Conservation (phyloP, 2,113 vertebrate species). For the Catharus fuscescens region DNA sequence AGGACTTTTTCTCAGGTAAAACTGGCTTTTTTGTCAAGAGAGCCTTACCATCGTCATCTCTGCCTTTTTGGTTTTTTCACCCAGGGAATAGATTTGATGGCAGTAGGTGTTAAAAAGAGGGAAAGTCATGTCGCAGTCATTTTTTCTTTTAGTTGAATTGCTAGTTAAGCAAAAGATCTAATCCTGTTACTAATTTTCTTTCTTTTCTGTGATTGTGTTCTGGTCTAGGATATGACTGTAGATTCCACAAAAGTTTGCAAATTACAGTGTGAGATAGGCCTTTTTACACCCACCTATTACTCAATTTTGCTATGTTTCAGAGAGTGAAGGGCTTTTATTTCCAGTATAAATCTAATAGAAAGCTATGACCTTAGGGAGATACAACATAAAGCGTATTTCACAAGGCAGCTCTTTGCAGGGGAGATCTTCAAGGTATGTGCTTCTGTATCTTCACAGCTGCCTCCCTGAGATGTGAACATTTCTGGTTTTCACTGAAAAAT, state of each 20-base stretch:
- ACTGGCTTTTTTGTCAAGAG: background rate
- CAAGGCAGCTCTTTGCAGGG: background rate
- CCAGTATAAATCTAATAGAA: background rate
- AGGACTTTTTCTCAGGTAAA: background rate
- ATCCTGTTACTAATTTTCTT: background rate
- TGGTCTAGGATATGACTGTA: background rate
- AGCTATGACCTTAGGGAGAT: background rate
- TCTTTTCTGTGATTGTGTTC: background rate
- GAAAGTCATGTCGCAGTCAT: background rate
- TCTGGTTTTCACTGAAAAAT: background rate
- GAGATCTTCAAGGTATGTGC: background rate
- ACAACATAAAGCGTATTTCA: background rate
- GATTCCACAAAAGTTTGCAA: background rate
- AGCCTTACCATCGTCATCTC: background rate
- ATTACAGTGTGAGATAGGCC: background rate
- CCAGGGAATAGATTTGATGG: background rate
- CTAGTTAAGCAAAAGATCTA: background rate
- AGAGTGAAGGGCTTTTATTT: background rate
- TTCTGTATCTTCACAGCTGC: background rate
- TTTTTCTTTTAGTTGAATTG: background rate
- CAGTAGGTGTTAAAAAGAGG: background rate
- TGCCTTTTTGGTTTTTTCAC: background rate
- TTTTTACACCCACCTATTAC: background rate
- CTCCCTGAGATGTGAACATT: fast-evolving
- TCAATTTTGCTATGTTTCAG: background rate